phyloP scores from a whole-genome alignment of 2,797 vertebrate genomes.

The Onychomys torridus region DNA sequence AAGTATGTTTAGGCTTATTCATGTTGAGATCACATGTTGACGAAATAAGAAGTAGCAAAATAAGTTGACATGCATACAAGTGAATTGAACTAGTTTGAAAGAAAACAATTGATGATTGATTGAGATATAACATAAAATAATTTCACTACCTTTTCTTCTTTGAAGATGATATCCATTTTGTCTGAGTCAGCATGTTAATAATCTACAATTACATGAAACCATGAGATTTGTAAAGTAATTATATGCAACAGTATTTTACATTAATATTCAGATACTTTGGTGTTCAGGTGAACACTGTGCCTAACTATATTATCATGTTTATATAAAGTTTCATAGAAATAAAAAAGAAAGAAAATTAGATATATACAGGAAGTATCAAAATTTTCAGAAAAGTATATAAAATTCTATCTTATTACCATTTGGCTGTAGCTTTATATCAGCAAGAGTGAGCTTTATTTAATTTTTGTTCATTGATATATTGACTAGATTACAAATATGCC shows the following conservation, averaged over 20 bases:
- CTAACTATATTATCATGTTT: not conserved
- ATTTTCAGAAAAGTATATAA: not conserved
- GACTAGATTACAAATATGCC: not conserved
- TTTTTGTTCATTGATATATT: not conserved
- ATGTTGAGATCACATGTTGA: not conserved
- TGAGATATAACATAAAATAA: not conserved
- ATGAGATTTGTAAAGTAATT: not conserved
- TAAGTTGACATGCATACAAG: not conserved
- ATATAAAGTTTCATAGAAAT: not conserved
- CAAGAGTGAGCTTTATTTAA: not conserved
- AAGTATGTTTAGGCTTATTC: not conserved
- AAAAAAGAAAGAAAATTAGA: not conserved
- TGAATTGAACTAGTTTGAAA: not conserved
- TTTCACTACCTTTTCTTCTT: not conserved
- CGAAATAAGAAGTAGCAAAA: not conserved
- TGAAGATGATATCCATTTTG: not conserved
- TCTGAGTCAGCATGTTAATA: not conserved
- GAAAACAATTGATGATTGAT: not conserved
- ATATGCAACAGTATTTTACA: not conserved
- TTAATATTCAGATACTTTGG: not conserved
- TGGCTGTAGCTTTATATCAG: not conserved
- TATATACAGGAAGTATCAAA: not conserved
- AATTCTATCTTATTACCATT: not conserved
- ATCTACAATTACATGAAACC: not conserved
- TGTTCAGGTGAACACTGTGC: not conserved